Percentiles rank a stretch among this genome's conserved stretches.
Evolutionary conservation across 2,113 vertebrate genomes (phyloP).

Genomic region (Fulica atra): DNA sequence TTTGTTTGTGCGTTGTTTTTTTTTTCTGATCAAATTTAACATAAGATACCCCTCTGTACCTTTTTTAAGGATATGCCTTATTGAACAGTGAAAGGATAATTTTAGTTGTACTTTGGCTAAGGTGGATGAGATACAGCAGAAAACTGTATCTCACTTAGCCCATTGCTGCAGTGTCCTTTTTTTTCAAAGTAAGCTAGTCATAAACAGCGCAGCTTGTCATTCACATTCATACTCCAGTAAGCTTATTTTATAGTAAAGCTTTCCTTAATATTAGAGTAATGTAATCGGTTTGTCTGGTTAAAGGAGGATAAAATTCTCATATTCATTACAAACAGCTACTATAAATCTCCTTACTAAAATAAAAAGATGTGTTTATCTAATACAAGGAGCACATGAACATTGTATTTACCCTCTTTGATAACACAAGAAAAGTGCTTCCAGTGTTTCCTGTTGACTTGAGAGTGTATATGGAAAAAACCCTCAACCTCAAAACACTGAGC

Average conservation of each 20-base stretch:
- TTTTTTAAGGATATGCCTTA: not conserved
- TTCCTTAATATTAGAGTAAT: not conserved
- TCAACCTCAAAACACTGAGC: not conserved
- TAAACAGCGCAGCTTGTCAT: not conserved
- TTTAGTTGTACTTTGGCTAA: not conserved
- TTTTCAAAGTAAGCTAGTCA: not conserved
- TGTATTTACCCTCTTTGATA: not conserved
- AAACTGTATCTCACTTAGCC: too few relatives aligned
- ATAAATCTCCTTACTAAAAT: constrained; percentile 14
- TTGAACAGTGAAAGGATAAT: not conserved
- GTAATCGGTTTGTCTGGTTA: not conserved
- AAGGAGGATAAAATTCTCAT: constrained; percentile 11
- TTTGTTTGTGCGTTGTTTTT: too few relatives aligned
- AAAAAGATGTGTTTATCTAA: constrained; percentile 8
- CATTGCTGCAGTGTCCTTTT: not conserved
- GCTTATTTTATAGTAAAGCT: not conserved
- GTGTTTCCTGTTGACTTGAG: not conserved
- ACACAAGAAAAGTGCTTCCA: not conserved
- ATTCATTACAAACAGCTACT: not conserved
- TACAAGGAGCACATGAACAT: not conserved
- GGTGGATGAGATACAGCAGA: not conserved
- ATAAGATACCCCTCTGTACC: rapidly evolving
- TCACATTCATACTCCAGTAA: not conserved
- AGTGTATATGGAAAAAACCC: not conserved
- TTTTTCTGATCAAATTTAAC: not conserved